phyloP scores from a whole-genome alignment of 2,113 vertebrate species.

The Tragelaphus strepsiceros region DNA sequence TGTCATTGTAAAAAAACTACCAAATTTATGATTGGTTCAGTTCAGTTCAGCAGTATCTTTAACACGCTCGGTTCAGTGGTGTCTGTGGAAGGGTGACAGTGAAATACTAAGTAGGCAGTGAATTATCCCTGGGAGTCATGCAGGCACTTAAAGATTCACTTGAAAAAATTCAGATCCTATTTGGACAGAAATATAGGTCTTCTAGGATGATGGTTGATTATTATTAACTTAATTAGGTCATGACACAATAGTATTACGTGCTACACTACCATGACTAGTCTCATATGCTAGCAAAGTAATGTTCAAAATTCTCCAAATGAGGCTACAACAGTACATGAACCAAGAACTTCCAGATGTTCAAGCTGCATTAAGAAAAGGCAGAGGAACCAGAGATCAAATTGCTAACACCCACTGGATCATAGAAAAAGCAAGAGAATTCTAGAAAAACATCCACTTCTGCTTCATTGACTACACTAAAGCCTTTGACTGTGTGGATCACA shows the following conservation, averaged over 20 bases:
- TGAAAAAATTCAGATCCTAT: background rate
- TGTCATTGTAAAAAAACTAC: background rate
- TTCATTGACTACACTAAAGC: background rate
- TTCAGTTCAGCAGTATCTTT: background rate
- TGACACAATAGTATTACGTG: background rate
- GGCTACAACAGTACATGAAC: background rate
- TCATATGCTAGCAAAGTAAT: background rate
- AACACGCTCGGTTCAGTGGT: background rate
- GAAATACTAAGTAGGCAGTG: background rate
- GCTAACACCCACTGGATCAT: background rate
- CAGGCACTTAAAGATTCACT: background rate
- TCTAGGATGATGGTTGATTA: background rate
- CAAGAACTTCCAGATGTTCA: background rate
- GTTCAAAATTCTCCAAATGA: background rate
- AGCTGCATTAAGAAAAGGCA: background rate
- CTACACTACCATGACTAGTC: background rate
- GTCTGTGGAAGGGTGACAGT: background rate
- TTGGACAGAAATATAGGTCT: conserved; percentile 8
- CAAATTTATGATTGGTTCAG: background rate
- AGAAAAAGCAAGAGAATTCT: background rate
- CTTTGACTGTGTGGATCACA: background rate
- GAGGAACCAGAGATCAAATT: background rate
- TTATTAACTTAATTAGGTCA: background rate
- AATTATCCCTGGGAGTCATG: background rate
- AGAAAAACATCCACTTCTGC: background rate